Evolutionary conservation across 2,113 vertebrate species (phyloP).

Genomic region (Pheucticus melanocephalus): DNA sequence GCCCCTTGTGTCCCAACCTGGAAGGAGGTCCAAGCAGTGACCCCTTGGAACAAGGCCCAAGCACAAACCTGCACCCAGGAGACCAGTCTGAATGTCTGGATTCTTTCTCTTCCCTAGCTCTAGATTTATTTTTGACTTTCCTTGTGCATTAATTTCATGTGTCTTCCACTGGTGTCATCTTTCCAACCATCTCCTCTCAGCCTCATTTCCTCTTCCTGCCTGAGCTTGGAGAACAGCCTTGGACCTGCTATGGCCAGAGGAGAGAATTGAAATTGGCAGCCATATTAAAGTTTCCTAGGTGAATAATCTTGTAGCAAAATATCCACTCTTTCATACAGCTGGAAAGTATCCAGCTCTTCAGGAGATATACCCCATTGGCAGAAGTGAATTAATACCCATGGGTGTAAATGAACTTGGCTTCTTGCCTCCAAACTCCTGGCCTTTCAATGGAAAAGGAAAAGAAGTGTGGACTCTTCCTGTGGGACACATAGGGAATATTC

Average conservation of each 20-base stretch:
- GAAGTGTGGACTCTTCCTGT: background rate
- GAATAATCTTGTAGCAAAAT: background rate
- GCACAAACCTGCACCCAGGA: background rate
- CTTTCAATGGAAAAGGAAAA: background rate
- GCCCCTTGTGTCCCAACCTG: rapidly evolving
- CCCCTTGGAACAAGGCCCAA: background rate
- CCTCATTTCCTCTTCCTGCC: background rate
- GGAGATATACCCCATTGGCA: background rate
- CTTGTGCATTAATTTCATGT: background rate
- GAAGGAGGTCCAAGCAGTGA: background rate
- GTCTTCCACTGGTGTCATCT: background rate
- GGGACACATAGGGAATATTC: rapidly evolving
- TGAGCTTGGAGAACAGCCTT: background rate
- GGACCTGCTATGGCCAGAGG: background rate
- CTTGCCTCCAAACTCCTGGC: background rate
- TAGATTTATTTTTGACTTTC: background rate
- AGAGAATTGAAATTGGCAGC: background rate
- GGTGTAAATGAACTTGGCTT: background rate
- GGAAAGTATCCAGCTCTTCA: background rate
- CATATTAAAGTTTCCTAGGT: background rate
- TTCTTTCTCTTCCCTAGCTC: background rate
- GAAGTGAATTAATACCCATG: background rate
- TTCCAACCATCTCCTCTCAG: too few species aligned
- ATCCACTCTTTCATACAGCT: background rate
- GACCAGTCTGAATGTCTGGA: background rate